Conservation (phyloP, 2,797 vertebrate genomes). For the Gymnoscopelus braueri region DNA sequence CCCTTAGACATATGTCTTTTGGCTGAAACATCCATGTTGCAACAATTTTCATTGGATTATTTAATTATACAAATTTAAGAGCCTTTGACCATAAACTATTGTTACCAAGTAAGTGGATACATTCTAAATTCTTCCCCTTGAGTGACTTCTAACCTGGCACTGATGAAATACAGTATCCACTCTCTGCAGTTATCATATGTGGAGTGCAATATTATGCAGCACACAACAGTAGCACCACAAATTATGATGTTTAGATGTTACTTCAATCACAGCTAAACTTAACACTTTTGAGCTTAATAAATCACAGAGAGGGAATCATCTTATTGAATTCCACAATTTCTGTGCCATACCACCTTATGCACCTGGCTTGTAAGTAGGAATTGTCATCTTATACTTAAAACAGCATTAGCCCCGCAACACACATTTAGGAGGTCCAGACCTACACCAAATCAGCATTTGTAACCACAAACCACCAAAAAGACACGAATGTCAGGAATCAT, state of each 20-base stretch:
- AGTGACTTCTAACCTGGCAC: neutral
- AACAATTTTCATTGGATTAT: conserved; percentile 21
- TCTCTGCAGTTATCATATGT: neutral
- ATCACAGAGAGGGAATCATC: conserved; percentile 66
- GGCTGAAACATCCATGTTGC: conserved; percentile 21
- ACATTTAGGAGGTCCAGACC: conserved; percentile 18
- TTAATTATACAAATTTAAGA: no score
- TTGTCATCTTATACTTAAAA: conserved; percentile 76
- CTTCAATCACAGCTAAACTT: conserved; percentile 77
- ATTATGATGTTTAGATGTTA: conserved; percentile 52
- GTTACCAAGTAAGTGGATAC: neutral
- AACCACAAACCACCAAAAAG: conserved; percentile 20
- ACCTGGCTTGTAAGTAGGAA: no score
- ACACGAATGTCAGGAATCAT: neutral
- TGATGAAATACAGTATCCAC: neutral
- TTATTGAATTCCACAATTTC: conserved; percentile 67
- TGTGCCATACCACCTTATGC: conserved; percentile 45
- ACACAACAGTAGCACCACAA: conserved; percentile 36
- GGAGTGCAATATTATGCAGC: conserved; percentile 21
- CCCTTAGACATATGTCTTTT: conserved; percentile 10
- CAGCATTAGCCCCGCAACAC: conserved; percentile 24
- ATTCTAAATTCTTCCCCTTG: neutral
- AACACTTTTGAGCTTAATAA: conserved; percentile 76
- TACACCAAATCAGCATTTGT: conserved; percentile 6
- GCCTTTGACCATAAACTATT: no score